Evolutionary conservation across 1,140 invertebrate species (phyloP), one percentile per base, ranked within the genome.

Genomic region (Laupala kohalensis): DNA sequence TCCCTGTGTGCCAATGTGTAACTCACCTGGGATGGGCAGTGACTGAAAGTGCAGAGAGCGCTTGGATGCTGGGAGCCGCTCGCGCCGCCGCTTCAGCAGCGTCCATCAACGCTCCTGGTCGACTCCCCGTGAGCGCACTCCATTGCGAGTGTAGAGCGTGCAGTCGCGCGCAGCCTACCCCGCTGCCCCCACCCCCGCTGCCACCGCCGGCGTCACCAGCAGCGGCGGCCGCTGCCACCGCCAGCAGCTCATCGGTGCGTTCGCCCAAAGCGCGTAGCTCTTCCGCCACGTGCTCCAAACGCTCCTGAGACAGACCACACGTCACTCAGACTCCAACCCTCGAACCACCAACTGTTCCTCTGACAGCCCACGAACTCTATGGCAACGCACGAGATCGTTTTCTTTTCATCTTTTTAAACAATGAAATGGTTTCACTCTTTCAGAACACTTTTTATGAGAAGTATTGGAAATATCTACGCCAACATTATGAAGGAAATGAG

Each of bases 281-380:
- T 23, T 85, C 81, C 13, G 78, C 79, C 19, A 86, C 81, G 67
- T 79, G 78, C 69, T 83, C 80, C 71, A 86, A 77, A 70, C 84
- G 78, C 72, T 86, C 84, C 85, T 86, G 74, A n/a, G n/a, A n/a
- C n/a, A n/a, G n/a, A n/a, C n/a, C n/a, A n/a, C n/a, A n/a, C n/a
- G n/a, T n/a, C n/a, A n/a, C n/a, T n/a, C n/a, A n/a, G n/a, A n/a
- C n/a, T n/a, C n/a, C n/a, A n/a, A n/a, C n/a, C n/a, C n/a, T n/a
- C n/a, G n/a, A n/a, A n/a, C n/a, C n/a, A n/a, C n/a, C n/a, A n/a
- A n/a, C n/a, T n/a, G n/a, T n/a, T n/a, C n/a, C n/a, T n/a, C n/a
- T n/a, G n/a, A n/a, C n/a, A n/a, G n/a, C n/a, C n/a, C n/a, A n/a
- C n/a, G n/a, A n/a, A n/a, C n/a, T n/a, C n/a, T n/a, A n/a, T n/a